These are phyloP conservation scores for Ligdia adustata DNA, from an alignment of 2,888 invertebrate species.

Conservation along the genomic window DNA sequence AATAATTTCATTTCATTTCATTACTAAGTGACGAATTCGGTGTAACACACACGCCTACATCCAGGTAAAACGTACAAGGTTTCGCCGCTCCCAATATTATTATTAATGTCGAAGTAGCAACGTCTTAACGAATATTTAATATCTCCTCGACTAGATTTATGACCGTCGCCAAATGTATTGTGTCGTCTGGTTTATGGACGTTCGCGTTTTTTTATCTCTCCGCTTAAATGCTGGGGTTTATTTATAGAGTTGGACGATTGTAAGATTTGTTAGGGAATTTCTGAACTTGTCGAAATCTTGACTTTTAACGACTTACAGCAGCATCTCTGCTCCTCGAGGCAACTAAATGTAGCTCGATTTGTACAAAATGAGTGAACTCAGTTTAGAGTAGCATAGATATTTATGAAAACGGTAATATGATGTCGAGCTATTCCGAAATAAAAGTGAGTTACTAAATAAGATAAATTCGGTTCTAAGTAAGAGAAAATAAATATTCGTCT, in stretches of 20 bases:
- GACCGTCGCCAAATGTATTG: slow-evolving; percentile 53
- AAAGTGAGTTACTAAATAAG: no score
- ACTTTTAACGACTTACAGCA: no score
- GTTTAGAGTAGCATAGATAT: no score
- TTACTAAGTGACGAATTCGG: slow-evolving; percentile 4
- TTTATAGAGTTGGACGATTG: slow-evolving; percentile 25
- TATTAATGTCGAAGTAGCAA: slow-evolving; percentile 67
- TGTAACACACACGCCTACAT: slow-evolving; percentile 24
- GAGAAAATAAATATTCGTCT: no score
- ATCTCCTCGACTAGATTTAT: slow-evolving; percentile 64
- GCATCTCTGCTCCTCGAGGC: no score
- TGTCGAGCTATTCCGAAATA: no score
- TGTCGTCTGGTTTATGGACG: slow-evolving; percentile 50
- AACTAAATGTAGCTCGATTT: no score
- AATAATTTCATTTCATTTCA: no score
- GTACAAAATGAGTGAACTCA: no score
- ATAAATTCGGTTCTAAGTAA: no score
- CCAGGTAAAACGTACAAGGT: slow-evolving; percentile 37
- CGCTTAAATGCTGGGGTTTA: slow-evolving; percentile 25
- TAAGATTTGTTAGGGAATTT: background rate
- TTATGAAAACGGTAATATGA: no score
- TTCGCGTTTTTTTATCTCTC: slow-evolving; percentile 29
- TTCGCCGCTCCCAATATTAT: slow-evolving; percentile 66
- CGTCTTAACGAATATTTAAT: slow-evolving; percentile 80
- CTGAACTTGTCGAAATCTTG: no score